Conservation (phyloP, 2,113 vertebrate genomes). For the Heterotis niloticus region DNA sequence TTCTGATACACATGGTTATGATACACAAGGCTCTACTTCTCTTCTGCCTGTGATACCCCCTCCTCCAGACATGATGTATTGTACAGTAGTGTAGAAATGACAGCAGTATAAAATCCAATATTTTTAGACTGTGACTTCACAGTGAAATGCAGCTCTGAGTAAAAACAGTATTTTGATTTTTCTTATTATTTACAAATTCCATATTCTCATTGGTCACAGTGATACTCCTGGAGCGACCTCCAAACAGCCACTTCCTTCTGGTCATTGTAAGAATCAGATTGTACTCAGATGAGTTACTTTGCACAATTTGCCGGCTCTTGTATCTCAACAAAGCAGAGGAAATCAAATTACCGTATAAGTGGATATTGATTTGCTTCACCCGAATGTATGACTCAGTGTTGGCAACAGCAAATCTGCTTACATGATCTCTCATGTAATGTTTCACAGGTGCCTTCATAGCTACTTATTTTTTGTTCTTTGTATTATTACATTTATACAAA, state of each 20-base stretch:
- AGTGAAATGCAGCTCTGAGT: neutral
- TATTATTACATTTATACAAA: too few species aligned
- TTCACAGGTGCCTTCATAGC: too few species aligned
- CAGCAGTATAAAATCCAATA: too few species aligned
- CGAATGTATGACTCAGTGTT: neutral
- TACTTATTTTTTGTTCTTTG: too few species aligned
- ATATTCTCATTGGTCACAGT: neutral
- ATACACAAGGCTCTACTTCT: too few species aligned
- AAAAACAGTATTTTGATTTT: neutral
- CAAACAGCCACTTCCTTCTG: neutral
- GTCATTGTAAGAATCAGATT: neutral
- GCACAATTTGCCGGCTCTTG: neutral
- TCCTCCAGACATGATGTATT: too few species aligned
- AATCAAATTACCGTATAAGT: constrained; percentile 13
- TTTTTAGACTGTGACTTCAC: neutral
- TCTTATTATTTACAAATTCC: neutral
- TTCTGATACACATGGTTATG: too few species aligned
- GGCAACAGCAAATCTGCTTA: too few species aligned
- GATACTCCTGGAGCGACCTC: neutral
- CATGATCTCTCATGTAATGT: neutral
- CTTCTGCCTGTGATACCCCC: too few species aligned
- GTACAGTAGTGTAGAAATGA: too few species aligned
- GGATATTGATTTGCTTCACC: constrained; percentile 9
- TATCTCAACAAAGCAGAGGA: neutral
- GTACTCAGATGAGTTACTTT: neutral